Evolutionary conservation across 2,113 vertebrate species (phyloP), one percentile per base, ranked within the genome.

Genomic region (Rhinoderma darwinii): DNA sequence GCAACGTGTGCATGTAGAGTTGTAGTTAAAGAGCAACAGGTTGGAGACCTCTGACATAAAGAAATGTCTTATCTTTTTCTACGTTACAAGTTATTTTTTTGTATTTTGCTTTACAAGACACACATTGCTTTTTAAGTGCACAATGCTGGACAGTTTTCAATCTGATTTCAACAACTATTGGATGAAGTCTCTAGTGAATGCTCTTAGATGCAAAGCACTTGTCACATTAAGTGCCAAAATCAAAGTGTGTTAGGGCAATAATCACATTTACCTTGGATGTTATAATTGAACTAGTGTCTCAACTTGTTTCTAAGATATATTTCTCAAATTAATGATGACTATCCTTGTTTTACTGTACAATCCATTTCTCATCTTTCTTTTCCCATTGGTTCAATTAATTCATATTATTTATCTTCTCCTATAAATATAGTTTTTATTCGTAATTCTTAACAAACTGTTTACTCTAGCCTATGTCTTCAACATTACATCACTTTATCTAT

Each of bases 251-350:
- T 72, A 76, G 50, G 25, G 18, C 47, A 80, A 79, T 56, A 80
- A 50, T 76, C 51, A 59, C 32, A 37, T 79, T 50, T 81, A 61
- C n/a, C 12, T 37, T 56, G 78, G 22, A 81, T 59, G 50, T n/a
- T 61, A 22, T 61, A n/a, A 81, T 81, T 81, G n/a, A 81, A 51
- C 30, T 81, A 41, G 15, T 41, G 35, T 39, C 54, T 41, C 10
- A 61, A 59, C 25, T 32, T 61, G 32, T 39, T 81, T 30, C 3
- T 61, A 18, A 61, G 37, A 81, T 32, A 15, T 10, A 81, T 81
- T 81, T 81, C 25, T 81, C 37, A 81, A n/a, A 56, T 56, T 59
- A 59, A 61, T 59, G 22, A 54, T 54, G 75, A 81, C 51, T 61
- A 61, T 35, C 39, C 10, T 61, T 61, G 35, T 81, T 56, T 80